A percentile compares a stretch with the other conserved stretches of the same genome.
These are phyloP conservation scores for Pharmacophagus antenor DNA, from an alignment of 2,888 invertebrate species.

Conservation along the genomic window DNA sequence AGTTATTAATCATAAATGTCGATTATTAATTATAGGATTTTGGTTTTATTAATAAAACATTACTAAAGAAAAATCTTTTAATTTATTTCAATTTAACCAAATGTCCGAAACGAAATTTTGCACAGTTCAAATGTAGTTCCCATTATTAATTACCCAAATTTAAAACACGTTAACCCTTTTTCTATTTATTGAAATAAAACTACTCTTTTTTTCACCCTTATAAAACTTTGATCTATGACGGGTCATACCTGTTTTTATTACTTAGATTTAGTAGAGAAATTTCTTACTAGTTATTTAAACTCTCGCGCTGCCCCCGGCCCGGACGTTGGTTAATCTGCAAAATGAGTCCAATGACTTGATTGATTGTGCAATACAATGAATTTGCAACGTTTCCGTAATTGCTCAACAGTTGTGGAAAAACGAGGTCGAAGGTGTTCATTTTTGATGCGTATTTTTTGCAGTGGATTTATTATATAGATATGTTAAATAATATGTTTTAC, in stretches of 20 bases:
- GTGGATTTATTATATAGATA: not conserved
- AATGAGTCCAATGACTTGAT: slow-evolving; percentile 60
- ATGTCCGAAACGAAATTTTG: too few relatives aligned
- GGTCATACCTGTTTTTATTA: not conserved
- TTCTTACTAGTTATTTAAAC: not conserved
- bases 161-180: too few relatives aligned
- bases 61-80: slow-evolving; percentile 44
- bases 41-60: slow-evolving; percentile 78
- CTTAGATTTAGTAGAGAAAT: not conserved
- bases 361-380: slow-evolving; percentile 51
- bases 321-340: slow-evolving; percentile 26
- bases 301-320: not conserved
- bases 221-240: not conserved
- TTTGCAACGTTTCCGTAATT: slow-evolving; percentile 48
- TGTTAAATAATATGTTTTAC: not conserved
- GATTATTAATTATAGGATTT: slow-evolving; percentile 65
- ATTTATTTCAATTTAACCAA: slow-evolving; percentile 32
- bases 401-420: slow-evolving; percentile 58
- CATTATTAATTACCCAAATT: too few relatives aligned
- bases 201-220: not conserved
- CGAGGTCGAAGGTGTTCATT: slow-evolving; percentile 49
- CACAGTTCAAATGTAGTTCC: too few relatives aligned
- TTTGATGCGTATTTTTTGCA: not conserved
- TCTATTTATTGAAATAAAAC: too few relatives aligned
- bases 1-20: slow-evolving; percentile 59